Base-by-base conservation (phyloP, 2,113 vertebrate species). In the Ceyx margarethae region DNA sequence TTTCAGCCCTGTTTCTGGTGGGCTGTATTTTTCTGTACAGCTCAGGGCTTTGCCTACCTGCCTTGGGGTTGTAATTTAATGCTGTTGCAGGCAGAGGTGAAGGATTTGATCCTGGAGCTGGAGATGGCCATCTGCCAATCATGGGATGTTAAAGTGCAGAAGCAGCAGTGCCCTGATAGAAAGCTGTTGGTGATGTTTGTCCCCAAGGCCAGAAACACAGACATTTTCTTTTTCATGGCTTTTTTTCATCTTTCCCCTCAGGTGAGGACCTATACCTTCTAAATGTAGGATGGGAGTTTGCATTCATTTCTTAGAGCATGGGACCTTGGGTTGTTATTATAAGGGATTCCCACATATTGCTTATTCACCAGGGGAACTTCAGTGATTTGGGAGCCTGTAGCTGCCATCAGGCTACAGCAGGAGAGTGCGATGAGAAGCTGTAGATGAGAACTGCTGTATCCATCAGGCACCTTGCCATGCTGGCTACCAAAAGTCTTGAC, bases 1-100 rank as follows among this genome's bases (percentile, higher is more conserved):
- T 42, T 61, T 5, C 21, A 20, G 6, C 0, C 1, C 0, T 73
- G 1, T 74, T 81, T 0, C 5, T 81, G 11, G 1, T 69, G 25
- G 15, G 1, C 6, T 71, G 7, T 67, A 3, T 14, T 53, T 48
- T 48, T 8, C 14, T 68, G 29, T 73, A 46, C 25, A 50, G 31
- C 3, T 6, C 6, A 19, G 7, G 40, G 9, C 31, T 89, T 7
- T 83, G 17, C 53, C 12, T 21, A 3, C 18, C 25, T 89, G 10
- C 13, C 13, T 4, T 3, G 14, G 13, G 8, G 22, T 14, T 69
- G n/a, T 31, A 48, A 57, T 31, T 10, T 5, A 21, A 0, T 37
- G 2, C 8, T 37, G 3, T n/a, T 45, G 26, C 17, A 37, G 14
- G 15, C 17, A 72, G 62, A 66, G 29, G 3, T 53, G n/a, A 31